phyloP scores from a whole-genome alignment of 2,888 invertebrate genomes.

The Tetranychus truncatus region DNA sequence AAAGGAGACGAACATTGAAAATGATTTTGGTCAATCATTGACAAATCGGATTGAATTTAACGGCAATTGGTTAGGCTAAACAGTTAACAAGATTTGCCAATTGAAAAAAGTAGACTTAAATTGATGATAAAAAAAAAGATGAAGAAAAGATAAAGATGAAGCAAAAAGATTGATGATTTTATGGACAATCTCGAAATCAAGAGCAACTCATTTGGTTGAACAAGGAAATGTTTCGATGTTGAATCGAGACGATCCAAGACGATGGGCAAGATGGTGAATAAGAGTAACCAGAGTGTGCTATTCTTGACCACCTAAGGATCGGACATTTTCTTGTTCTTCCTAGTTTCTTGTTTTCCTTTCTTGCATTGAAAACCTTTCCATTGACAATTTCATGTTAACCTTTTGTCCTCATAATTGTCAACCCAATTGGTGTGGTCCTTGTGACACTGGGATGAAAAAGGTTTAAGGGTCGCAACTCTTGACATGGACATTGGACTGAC shows the following conservation, averaged over 20 bases:
- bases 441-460: no score
- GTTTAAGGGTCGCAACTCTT: background rate
- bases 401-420: background rate
- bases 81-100: background rate
- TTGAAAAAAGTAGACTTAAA: no score
- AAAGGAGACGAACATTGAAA: no score
- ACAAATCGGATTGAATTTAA: background rate
- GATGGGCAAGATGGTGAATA: no score
- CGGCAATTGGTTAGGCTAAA: background rate
- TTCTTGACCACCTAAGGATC: background rate
- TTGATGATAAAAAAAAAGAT: no score
- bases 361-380: background rate
- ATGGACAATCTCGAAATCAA: no score
- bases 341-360: background rate
- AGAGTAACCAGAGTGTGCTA: background rate
- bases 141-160: no score
- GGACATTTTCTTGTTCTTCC: background rate
- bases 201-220: no score
- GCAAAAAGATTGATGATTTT: no score
- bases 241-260: no score
- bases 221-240: no score
- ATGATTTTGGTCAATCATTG: background rate
- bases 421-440: background rate
- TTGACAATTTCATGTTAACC: background rate
- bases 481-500: background rate